Conservation (phyloP, 2,888 invertebrate genomes). For the Xestoiulus laeticollis region DNA sequence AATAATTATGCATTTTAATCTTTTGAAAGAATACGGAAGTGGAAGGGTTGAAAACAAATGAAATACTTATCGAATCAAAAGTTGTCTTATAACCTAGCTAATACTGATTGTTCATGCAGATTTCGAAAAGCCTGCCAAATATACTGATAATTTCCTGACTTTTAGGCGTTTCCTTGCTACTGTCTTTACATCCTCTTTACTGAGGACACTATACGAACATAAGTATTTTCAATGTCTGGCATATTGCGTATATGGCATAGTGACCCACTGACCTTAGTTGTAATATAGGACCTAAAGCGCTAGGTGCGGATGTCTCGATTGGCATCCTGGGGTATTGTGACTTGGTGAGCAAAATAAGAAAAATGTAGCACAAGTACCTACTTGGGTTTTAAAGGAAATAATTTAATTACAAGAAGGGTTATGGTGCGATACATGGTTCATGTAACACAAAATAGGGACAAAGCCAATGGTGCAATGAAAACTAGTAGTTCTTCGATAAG, state of each 20-base stretch:
- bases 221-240: conserved; percentile 23
- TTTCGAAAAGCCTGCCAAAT: not conserved
- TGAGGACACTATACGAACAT: not conserved
- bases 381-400: not conserved
- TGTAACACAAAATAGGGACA: not conserved
- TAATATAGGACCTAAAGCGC: conserved; percentile 20
- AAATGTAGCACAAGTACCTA: not conserved
- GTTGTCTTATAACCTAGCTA: not conserved
- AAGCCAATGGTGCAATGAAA: not conserved
- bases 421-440: not conserved
- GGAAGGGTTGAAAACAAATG: not conserved
- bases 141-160: not conserved
- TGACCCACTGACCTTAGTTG: conserved; percentile 21
- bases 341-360: not conserved
- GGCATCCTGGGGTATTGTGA: not conserved
- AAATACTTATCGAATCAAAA: not conserved
- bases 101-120: not conserved
- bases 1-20: not conserved
- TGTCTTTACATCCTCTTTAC: not conserved
- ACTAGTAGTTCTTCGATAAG: not conserved
- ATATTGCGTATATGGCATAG: not conserved
- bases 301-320: not conserved
- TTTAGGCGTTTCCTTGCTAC: not conserved
- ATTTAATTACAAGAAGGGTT: not conserved
- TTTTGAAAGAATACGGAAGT: not conserved